These are phyloP conservation scores for Sebastes hubbsi DNA, from an alignment of 2,797 vertebrate species.

Conservation along the genomic window DNA sequence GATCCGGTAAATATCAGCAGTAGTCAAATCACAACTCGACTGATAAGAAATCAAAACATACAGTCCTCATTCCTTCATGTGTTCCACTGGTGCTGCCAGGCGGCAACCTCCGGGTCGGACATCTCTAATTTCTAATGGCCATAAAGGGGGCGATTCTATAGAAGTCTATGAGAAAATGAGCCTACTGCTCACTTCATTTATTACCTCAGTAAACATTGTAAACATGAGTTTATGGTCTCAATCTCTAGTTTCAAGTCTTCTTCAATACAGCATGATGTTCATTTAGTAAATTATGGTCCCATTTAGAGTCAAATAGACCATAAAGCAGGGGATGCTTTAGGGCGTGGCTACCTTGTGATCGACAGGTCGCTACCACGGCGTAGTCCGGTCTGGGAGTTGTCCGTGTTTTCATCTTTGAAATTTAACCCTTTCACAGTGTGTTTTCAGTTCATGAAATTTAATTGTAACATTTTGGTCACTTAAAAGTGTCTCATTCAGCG, in stretches of 20 bases:
- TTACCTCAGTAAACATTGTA: background rate
- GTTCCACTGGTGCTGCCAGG: background rate
- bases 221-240: background rate
- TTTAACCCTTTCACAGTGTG: background rate
- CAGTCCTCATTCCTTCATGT: background rate
- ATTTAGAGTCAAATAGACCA: background rate
- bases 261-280: background rate
- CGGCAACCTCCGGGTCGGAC: background rate
- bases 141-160: fast-evolving
- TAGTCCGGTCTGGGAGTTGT: background rate
- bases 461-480: fast-evolving
- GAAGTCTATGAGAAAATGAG: background rate
- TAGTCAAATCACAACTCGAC: slow-evolving; percentile 42
- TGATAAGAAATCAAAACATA: slow-evolving; percentile 41
- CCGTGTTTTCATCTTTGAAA: too few relatives aligned
- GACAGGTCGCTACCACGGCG: background rate
- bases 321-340: background rate
- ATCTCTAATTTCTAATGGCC: background rate
- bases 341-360: background rate
- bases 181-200: background rate
- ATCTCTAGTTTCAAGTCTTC: fast-evolving
- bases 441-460: too few relatives aligned
- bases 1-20: slow-evolving; percentile 68
- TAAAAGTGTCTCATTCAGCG: fast-evolving
- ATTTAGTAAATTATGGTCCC: background rate